Conservation (phyloP, 2,888 invertebrate genomes). For the Eudemis profundana region DNA sequence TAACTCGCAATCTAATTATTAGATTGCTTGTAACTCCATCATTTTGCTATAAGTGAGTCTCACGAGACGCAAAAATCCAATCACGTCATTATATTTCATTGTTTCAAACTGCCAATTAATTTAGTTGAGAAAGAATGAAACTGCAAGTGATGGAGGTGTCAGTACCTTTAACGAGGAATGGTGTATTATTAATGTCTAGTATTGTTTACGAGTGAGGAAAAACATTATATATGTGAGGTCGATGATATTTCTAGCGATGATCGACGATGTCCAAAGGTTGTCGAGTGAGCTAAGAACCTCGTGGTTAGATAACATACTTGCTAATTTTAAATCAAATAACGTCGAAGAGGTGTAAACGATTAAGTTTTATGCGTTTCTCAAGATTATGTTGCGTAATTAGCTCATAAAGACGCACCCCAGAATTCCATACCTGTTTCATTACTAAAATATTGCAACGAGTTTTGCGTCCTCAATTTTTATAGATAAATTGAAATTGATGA, state of each 20-base stretch:
- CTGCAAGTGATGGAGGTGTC: constrained; percentile 25
- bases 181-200: constrained; percentile 16
- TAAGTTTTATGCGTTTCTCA: not conserved
- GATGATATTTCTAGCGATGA: constrained; percentile 24
- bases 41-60: constrained; percentile 54
- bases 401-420: not conserved
- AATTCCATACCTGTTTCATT: constrained; percentile 5
- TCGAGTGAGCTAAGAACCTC: constrained; percentile 10
- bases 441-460: constrained; percentile 1
- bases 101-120: constrained; percentile 21
- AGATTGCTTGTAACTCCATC: constrained; percentile 29
- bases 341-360: not conserved
- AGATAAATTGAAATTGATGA: not conserved
- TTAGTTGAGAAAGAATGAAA: constrained; percentile 19
- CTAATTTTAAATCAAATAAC: constrained; percentile 3
- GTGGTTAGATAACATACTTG: constrained; percentile 3
- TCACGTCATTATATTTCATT: constrained; percentile 37
- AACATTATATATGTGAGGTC: constrained; percentile 2
- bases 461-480: not conserved
- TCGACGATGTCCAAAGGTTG: constrained; percentile 1
- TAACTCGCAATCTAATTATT: constrained; percentile 1
- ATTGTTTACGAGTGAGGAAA: constrained; percentile 27
- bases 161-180: constrained; percentile 33
- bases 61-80: constrained; percentile 52
- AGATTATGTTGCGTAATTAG: not conserved